These are phyloP conservation scores for Volucella inanis DNA, from an alignment of 2,888 invertebrate species.

Conservation along the genomic window DNA sequence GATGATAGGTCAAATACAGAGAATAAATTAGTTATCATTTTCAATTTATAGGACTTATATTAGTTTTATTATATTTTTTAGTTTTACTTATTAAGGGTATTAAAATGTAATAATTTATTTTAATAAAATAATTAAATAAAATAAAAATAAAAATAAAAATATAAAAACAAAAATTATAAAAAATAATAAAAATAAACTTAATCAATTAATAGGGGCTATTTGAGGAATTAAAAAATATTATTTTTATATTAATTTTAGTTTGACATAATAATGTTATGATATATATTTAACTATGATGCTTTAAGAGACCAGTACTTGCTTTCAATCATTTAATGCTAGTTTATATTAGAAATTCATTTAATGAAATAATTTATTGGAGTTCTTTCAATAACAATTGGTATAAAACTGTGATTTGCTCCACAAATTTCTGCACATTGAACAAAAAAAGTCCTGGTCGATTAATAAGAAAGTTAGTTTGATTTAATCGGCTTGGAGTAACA, in stretches of 20 bases:
- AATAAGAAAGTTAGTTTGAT: constrained; percentile 86
- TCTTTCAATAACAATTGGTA: constrained; percentile 88
- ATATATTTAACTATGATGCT: constrained; percentile 85
- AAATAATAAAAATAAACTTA: too few relatives aligned
- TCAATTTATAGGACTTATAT: too few relatives aligned
- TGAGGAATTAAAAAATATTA: too few relatives aligned
- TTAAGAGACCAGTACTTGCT: constrained; percentile 89
- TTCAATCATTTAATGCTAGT: constrained; percentile 87
- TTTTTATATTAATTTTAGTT: constrained; percentile 86
- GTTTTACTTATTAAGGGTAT: too few relatives aligned
- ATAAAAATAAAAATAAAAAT: too few relatives aligned
- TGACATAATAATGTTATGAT: constrained; percentile 88
- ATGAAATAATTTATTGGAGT: constrained; percentile 84
- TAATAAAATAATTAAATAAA: too few relatives aligned
- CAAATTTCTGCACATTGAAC: constrained; percentile 93
- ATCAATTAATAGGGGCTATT: too few relatives aligned
- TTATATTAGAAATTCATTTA: constrained; percentile 85
- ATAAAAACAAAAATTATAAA: too few relatives aligned
- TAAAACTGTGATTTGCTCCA: constrained; percentile 91
- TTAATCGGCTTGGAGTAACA: constrained; percentile 87
- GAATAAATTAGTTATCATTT: too few relatives aligned
- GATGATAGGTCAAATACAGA: too few relatives aligned
- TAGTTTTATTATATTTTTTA: too few relatives aligned
- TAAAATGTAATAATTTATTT: too few relatives aligned
- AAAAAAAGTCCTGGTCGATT: constrained; percentile 87